phyloP scores from a whole-genome alignment of 2,113 vertebrate species.

The Macroglossus sobrinus region DNA sequence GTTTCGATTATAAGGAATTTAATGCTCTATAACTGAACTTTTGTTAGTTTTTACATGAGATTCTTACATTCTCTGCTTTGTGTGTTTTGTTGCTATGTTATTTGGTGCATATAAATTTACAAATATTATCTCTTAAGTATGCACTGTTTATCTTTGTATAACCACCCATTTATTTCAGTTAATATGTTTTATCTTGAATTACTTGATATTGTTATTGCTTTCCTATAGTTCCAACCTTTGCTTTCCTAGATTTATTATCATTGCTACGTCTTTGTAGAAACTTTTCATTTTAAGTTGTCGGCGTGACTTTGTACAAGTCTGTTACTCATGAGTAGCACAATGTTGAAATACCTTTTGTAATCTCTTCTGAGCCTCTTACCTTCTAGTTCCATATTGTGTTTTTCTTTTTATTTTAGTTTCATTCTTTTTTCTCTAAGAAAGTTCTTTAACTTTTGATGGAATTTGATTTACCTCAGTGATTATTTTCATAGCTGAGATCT shows the following conservation, averaged over 20 bases:
- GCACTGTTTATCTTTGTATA: background rate
- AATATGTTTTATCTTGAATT: background rate
- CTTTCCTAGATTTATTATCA: background rate
- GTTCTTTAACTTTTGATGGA: constrained; percentile 4
- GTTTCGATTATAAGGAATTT: background rate
- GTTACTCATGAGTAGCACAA: background rate
- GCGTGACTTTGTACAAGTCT: background rate
- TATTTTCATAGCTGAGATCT: background rate
- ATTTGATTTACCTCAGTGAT: background rate
- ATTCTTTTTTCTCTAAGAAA: background rate
- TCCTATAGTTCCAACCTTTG: background rate
- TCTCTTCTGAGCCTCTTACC: background rate
- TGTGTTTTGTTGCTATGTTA: constrained; percentile 34
- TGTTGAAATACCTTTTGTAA: background rate
- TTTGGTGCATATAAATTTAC: constrained; percentile 27
- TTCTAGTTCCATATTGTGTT: background rate
- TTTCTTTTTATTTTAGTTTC: background rate
- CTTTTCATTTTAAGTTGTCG: background rate
- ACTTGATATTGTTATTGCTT: background rate
- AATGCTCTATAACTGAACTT: background rate
- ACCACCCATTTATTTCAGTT: background rate
- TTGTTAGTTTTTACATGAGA: background rate
- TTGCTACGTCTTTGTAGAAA: background rate
- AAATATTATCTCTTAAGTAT: background rate
- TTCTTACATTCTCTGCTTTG: background rate